Evolutionary conservation across 2,888 invertebrate species (phyloP), one percentile per base, ranked within the genome.

Genomic region (Tenthredo amoena): DNA sequence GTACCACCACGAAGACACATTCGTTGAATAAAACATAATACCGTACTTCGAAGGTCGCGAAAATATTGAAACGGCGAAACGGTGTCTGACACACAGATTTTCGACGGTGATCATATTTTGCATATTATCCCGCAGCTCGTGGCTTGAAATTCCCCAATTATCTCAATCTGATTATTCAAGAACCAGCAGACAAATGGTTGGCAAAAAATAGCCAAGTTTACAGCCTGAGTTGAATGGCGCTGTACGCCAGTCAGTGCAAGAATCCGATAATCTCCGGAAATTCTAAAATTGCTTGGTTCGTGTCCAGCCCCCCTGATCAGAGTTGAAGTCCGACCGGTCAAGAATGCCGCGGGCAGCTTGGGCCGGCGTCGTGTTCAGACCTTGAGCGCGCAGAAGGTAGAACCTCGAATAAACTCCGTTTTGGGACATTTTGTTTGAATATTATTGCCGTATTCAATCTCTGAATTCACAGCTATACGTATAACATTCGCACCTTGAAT

Each of bases 181-280:
- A 37, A n/a, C 18, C 43, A n/a, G 18, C n/a, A 9, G 43, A 74
- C 40, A 12, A 43, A 74, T 50, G 31, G 47, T 68, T 15, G 55
- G 15, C 12, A 55, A 31, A 31, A 55, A 55, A 55, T 15, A 50
- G 31, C 31, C 18, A 77, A 77, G 18, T 43, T 50, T 31, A 21
- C 9, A 74, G 40, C 43, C 40, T 74, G 26, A 74, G 43, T 40
- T n/a, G 72, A 74, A 40, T 7, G 5, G 26, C 76, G 47, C 43
- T 43, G 43, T 77, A 77, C 76, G 26, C 31, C 55, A 21, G 62
- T 58, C 55, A 15, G 40, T 58, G 10, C 68, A 71, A 58, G 83
- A 83, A 83, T 83, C 55, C 68, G 83, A 71, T 83, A 47, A 83
- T 83, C 83, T 83, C 83, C 83, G 83, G 83, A 83, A 83, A 83